Base-by-base conservation (phyloP, 2,888 invertebrate genomes). In the Nymphalis c-album region DNA sequence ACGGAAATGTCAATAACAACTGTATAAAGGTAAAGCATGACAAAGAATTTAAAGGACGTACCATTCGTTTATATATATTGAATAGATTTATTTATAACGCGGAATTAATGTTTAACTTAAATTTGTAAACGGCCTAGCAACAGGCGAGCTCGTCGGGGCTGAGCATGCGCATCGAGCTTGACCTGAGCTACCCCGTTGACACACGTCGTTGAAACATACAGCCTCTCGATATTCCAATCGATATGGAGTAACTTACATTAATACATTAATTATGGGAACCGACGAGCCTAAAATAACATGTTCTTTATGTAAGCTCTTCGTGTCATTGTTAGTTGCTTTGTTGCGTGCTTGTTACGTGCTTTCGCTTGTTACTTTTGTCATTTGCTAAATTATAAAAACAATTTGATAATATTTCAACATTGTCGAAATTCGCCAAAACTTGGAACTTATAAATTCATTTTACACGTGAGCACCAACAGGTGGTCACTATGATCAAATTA, bases 381-480 rank as follows among this genome's bases (percentile, higher is more conserved):
- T 40, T 40, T 40, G 4, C 13, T 40, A 4, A 10, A 40, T 40
- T 13, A 40, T 13, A 40, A 40, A 40, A 40, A 40, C 26, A 31
- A 31, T 31, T 31, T 31, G 13, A 1, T 3, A 40, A 13, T 13
- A 13, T 13, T 10, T 40, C 10, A 10, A 4, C 13, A 4, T 40
- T 40, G 13, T 13, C 4, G 3, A 13, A 13, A n/a, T 48, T 5
- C 48, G 48, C 17, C 6, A 48, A 40, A 13, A 40, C 13, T 40
- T 4, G 40, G 16, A 17, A 55, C 1, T 17, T 26, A 53, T 55
- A 7, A 17, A 55, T 55, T 17, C 53, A 26, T n/a, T 31, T 26
- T 17, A 62, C 79, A 79, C 79, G 78, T 78, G 80, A 73, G 73
- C 74, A 77, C 47, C 84, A 85, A 84, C 84, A 85, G 79, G 81